A percentile compares a stretch with the other conserved stretches of the same genome.
Conservation (phyloP, 1,140 invertebrate species). For the Geopemphigus sp. region DNA sequence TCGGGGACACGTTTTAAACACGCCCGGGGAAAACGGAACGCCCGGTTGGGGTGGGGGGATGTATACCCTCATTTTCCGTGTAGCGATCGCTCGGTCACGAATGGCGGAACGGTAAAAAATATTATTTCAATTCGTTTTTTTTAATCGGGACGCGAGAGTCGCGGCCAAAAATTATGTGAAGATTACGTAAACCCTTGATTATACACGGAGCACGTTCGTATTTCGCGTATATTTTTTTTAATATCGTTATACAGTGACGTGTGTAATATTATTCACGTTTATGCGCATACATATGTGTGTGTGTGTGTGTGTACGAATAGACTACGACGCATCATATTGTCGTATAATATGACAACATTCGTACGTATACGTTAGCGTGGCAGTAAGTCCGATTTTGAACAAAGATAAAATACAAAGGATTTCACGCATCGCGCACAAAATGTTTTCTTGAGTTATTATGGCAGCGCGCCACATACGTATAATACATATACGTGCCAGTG, state of each 20-base stretch:
- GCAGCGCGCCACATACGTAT: not conserved
- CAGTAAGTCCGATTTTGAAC: not conserved
- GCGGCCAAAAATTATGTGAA: not conserved
- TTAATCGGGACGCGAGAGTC: not conserved
- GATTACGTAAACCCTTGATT: not conserved
- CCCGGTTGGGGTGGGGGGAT: no score
- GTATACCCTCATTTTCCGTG: no score
- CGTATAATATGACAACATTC: not conserved
- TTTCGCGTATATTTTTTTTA: not conserved
- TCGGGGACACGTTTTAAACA: not conserved
- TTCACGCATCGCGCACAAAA: not conserved
- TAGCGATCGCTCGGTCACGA: not conserved
- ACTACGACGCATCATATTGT: not conserved
- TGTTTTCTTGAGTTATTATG: constrained; percentile 11
- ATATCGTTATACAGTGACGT: no score
- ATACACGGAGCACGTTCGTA: not conserved
- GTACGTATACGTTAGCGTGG: not conserved
- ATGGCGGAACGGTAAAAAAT: not conserved
- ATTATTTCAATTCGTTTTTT: not conserved
- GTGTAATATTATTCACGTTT: no score
- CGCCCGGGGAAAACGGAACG: not conserved
- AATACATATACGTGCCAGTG: not conserved
- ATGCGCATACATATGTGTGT: no score
- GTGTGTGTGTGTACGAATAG: no score
- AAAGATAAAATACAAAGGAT: not conserved